Conservation (phyloP, 1,140 invertebrate species). For the Pectinophora gossypiella region DNA sequence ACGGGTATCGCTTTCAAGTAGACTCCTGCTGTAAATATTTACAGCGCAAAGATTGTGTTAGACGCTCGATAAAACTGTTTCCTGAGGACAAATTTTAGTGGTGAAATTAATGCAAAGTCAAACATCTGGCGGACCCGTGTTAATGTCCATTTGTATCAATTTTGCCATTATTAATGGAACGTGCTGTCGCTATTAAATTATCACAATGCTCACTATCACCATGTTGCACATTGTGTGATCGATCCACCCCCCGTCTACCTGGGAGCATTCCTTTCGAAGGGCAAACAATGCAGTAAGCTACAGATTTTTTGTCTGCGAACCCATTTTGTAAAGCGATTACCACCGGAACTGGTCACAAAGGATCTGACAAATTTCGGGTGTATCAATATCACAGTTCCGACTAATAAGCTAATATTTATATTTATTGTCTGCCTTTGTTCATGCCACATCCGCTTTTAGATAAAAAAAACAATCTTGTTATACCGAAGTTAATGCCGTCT, state of each 20-base stretch:
- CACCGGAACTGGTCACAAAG: constrained; percentile 58
- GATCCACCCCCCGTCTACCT: constrained; percentile 38
- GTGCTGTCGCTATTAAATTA: constrained; percentile 25
- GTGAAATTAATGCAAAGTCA: constrained; percentile 3
- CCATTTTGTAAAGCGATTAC: constrained; percentile 54
- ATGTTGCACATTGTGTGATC: constrained; percentile 23
- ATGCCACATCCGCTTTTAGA: constrained; percentile 34
- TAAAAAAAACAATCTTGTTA: no score
- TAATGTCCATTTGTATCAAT: constrained; percentile 29
- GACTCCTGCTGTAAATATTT: constrained; percentile 26
- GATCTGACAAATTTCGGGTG: constrained; percentile 51
- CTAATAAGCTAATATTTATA: constrained; percentile 67
- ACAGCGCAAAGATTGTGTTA: constrained; percentile 18
- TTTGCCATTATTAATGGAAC: constrained; percentile 24
- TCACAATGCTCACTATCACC: constrained; percentile 23
- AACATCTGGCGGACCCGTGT: neutral
- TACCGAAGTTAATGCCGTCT: no score
- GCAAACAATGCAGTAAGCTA: constrained; percentile 33
- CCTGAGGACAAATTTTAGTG: constrained; percentile 13
- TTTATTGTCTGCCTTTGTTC: constrained; percentile 52
- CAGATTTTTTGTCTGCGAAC: constrained; percentile 40
- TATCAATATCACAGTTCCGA: constrained; percentile 65
- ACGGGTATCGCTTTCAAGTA: constrained; percentile 22
- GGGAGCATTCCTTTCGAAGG: constrained; percentile 27
- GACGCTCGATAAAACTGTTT: constrained; percentile 21